phyloP scores from a whole-genome alignment of 2,888 invertebrate species.

The Yponomeuta malinellus region DNA sequence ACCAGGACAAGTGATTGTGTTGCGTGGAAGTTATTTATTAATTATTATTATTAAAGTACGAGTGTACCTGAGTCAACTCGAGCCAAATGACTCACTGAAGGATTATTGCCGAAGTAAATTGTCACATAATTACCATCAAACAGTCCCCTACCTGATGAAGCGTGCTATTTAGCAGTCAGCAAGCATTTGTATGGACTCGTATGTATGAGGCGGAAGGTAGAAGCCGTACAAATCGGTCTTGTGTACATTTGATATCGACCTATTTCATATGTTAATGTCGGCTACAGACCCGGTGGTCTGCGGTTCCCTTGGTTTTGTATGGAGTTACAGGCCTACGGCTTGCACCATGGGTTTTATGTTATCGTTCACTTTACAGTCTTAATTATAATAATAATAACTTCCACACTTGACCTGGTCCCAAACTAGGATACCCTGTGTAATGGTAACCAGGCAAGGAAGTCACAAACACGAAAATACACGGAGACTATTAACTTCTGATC shows the following conservation, averaged over 20 bases:
- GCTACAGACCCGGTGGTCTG: background rate
- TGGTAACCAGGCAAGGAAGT: too few relatives aligned
- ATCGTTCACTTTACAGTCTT: background rate
- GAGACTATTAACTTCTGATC: too few relatives aligned
- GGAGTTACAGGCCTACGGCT: background rate
- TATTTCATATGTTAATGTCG: conserved; percentile 11
- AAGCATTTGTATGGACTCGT: conserved; percentile 50
- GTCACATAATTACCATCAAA: background rate
- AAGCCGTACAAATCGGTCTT: conserved; percentile 39
- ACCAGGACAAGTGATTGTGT: too few relatives aligned
- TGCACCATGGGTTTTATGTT: background rate
- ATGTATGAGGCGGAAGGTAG: conserved; percentile 37
- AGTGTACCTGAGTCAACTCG: background rate
- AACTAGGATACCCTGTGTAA: too few relatives aligned
- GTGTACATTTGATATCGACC: conserved; percentile 50
- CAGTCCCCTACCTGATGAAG: conserved; percentile 7
- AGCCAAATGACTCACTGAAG: background rate
- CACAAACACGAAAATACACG: too few relatives aligned
- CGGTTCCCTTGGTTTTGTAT: background rate
- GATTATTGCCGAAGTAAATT: background rate
- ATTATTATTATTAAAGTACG: too few relatives aligned
- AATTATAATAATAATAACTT: too few relatives aligned
- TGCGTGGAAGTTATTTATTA: too few relatives aligned
- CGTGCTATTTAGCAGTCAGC: conserved; percentile 16
- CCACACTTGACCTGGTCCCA: too few relatives aligned